phyloP scores from a whole-genome alignment of 2,797 vertebrate genomes.

The Enteromius anoplus region DNA sequence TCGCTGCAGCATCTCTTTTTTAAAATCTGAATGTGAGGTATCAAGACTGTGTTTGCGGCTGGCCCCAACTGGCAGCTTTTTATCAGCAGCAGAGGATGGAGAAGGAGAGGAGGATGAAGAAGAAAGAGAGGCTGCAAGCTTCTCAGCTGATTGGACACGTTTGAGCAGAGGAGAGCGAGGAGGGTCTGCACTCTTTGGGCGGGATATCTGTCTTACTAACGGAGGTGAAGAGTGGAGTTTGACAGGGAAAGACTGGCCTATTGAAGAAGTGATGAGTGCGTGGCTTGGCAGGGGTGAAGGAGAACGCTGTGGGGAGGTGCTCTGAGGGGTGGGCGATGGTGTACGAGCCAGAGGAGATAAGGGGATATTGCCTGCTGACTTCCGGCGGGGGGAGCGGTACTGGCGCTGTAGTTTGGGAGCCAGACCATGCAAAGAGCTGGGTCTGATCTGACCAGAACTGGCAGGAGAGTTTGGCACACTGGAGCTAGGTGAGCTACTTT shows the following conservation, averaged over 20 bases:
- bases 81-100: conserved; percentile 74
- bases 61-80: conserved; percentile 79
- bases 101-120: conserved; percentile 76
- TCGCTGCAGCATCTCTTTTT: conserved; percentile 92
- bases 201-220: conserved; percentile 87
- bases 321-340: conserved; percentile 91
- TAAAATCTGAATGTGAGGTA: conserved; percentile 88
- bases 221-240: conserved; percentile 95
- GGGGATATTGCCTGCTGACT: conserved; percentile 95
- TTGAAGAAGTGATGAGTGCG: conserved; percentile 72
- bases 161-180: conserved; percentile 94
- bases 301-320: conserved; percentile 91
- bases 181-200: conserved; percentile 92
- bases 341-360: conserved; percentile 95
- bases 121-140: conserved; percentile 83
- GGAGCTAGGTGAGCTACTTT: conserved; percentile 97
- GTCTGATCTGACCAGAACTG: conserved; percentile 91
- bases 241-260: conserved; percentile 84
- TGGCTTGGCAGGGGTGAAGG: conserved; percentile 89
- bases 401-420: conserved; percentile 96
- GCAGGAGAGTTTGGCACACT: conserved; percentile 96
- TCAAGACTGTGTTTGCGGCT: conserved; percentile 91
- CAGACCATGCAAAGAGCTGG: conserved; percentile 92
- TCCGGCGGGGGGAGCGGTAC: conserved; percentile 92
- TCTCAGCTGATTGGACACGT: conserved; percentile 94